A percentile compares a stretch with the other conserved stretches of the same genome.
Evolutionary conservation across 1,140 invertebrate species (phyloP).

Genomic region (Sesamia nonagrioides): DNA sequence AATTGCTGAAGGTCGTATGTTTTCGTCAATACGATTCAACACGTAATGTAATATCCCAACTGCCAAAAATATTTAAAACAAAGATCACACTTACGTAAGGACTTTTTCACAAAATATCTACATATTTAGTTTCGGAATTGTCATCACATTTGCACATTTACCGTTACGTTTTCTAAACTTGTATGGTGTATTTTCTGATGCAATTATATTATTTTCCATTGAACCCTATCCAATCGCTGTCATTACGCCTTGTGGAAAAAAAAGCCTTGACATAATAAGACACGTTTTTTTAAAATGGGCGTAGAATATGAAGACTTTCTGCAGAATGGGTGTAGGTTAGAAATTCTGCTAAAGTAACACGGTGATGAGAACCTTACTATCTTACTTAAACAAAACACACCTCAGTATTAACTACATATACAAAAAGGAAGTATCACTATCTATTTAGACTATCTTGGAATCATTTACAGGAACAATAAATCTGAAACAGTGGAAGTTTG

Average conservation of each 20-base stretch:
- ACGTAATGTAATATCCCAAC: not conserved
- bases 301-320: not conserved
- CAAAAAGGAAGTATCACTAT: slow-evolving; percentile 31
- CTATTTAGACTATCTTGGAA: slow-evolving; percentile 28
- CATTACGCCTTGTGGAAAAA: not conserved
- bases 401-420: not conserved
- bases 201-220: not conserved
- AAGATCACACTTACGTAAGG: not conserved
- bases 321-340: not conserved
- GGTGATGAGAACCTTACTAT: not conserved
- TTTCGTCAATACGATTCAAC: not conserved
- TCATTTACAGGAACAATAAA: slow-evolving; percentile 44
- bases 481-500: slow-evolving; percentile 34
- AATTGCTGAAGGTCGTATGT: slow-evolving; percentile 4
- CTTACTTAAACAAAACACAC: not conserved
- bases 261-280: not conserved
- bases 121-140: not conserved
- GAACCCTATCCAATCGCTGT: not conserved
- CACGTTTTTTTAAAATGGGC: not conserved
- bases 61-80: not conserved
- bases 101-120: not conserved
- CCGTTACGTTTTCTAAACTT: slow-evolving; percentile 11
- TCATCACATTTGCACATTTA: not conserved
- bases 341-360: not conserved
- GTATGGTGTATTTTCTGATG: not conserved